Evolutionary conservation across 2,113 vertebrate genomes (phyloP).

Genomic region (Scomber japonicus): DNA sequence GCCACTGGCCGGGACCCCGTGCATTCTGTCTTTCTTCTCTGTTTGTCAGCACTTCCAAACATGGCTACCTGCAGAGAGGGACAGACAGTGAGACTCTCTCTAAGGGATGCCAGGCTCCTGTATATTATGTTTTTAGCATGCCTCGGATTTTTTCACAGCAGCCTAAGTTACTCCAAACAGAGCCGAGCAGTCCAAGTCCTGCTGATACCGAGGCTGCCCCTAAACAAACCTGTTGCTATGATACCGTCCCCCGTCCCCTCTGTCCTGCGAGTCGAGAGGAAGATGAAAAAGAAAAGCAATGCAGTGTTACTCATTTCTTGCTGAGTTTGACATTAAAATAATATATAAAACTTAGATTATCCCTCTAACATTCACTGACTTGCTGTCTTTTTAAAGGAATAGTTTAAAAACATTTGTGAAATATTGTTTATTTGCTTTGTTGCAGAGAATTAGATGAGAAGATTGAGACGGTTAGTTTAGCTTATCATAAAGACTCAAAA

Average conservation of each 20-base stretch:
- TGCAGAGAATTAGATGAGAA: too few relatives aligned
- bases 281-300: slow-evolving; percentile 50
- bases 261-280: slow-evolving; percentile 37
- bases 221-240: slow-evolving; percentile 78
- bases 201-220: slow-evolving; percentile 76
- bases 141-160: slow-evolving; percentile 84
- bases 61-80: slow-evolving; percentile 82
- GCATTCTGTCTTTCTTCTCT: slow-evolving; percentile 76
- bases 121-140: slow-evolving; percentile 85
- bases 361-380: too few relatives aligned
- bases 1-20: slow-evolving; percentile 46
- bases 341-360: too few relatives aligned
- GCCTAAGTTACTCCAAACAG: slow-evolving; percentile 85
- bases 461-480: too few relatives aligned
- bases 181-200: slow-evolving; percentile 63
- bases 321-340: slow-evolving; percentile 1
- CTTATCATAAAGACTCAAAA: too few relatives aligned
- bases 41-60: slow-evolving; percentile 88
- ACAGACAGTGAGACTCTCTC: slow-evolving; percentile 80
- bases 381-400: too few relatives aligned
- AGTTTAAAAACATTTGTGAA: too few relatives aligned
- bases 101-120: slow-evolving; percentile 80
- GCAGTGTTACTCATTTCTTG: slow-evolving; percentile 26
- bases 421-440: too few relatives aligned
- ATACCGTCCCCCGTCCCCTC: slow-evolving; percentile 50